A percentile compares a stretch with the other conserved stretches of the same genome.
These are phyloP conservation scores for Ochotona princeps DNA, from an alignment of 2,113 vertebrate genomes.

Conservation along the genomic window DNA sequence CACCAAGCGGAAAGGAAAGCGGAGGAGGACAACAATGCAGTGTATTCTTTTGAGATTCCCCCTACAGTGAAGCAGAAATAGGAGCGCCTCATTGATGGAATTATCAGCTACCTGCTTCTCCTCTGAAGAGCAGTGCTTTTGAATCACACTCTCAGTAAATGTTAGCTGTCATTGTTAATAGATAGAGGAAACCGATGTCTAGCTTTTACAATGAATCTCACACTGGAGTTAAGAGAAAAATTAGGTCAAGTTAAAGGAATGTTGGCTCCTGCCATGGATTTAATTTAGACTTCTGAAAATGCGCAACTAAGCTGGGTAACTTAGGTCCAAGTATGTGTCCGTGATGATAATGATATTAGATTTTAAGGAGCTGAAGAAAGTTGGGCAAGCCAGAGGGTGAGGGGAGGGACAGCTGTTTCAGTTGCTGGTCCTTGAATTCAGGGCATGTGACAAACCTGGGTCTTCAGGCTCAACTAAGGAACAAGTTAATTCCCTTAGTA, in stretches of 20 bases:
- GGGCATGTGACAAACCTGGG: background rate
- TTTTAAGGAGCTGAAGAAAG: background rate
- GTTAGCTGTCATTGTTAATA: background rate
- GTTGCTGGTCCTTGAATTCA: background rate
- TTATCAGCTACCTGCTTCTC: background rate
- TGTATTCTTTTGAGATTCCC: background rate
- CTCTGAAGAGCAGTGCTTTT: background rate
- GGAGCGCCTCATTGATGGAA: background rate
- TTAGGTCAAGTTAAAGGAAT: conserved; percentile 41
- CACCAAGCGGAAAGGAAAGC: background rate
- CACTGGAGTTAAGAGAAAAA: conserved; percentile 35
- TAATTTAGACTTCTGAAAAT: conserved; percentile 40
- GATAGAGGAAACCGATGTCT: background rate
- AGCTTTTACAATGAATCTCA: background rate
- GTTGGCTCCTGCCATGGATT: background rate
- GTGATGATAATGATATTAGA: background rate
- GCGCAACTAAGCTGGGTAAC: background rate
- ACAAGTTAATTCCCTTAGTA: background rate
- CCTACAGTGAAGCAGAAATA: background rate
- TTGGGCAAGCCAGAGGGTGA: background rate
- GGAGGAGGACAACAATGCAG: background rate
- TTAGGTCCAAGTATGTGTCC: background rate
- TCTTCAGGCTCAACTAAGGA: background rate
- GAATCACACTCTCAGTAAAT: background rate
- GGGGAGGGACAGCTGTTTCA: background rate